Evolutionary conservation across 1,140 invertebrate species (phyloP), one percentile per base, ranked within the genome.

Genomic region (Samia ricini): DNA sequence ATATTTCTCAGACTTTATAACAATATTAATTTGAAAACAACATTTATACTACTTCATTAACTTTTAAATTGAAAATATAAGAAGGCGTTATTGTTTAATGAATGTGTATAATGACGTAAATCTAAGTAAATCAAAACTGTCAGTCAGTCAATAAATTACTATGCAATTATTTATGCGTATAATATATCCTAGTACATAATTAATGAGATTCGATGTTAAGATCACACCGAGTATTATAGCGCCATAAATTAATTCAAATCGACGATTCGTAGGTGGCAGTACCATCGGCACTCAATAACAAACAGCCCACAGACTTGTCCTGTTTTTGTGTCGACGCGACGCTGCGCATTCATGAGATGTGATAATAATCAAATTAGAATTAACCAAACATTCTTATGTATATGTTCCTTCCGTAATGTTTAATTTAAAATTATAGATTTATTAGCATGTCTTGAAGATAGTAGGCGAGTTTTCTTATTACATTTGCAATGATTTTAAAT

Each of bases 211-310:
- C 56, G 26, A 15, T 42, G 33, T 42, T 42, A 42, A 42, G 33
- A 42, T 42, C 33, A 42, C 33, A 42, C 33, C 10, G 5, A 49
- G 21, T 62, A 51, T 23, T 56, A 22, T 48, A 22, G 21, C 26
- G 61, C 67, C 64, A 71, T 76, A 76, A 68, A 48, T 56, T 48
- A 55, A 73, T 76, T 67, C 63, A 67, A 71, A 73, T 74, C 59
- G 42, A 26, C 52, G 55, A 48, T 50, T 56, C 20, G 71, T 73
- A 66, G 74, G 74, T 60, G 71, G 69, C 60, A 60, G 56, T 61
- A 49, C 68, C 72, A 72, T 72, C 63, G 66, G 64, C 74, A 74
- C 64, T 64, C 69, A 76, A 74, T 76, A 51, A 51, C 50, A 51
- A 51, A 21, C 72, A 51, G 54, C 69, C 72, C 65, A 75, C 70